Percentiles rank a stretch among this genome's conserved stretches.
phyloP scores from a whole-genome alignment of 2,888 invertebrate species.

The Metalampra italica region DNA sequence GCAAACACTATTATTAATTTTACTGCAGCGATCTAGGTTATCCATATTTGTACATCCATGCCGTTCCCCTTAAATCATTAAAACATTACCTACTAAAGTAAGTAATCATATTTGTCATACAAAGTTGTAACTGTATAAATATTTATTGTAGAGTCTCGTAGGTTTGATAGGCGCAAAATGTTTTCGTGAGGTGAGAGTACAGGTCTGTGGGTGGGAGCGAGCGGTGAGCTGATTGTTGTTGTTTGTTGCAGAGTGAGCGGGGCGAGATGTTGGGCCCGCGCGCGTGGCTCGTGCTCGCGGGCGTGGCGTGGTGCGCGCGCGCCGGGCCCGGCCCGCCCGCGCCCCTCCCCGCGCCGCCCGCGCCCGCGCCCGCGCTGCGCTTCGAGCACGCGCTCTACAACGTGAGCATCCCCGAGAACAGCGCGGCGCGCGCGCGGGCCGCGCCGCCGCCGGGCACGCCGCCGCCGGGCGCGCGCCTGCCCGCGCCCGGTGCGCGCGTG shows the following conservation, averaged over 20 bases:
- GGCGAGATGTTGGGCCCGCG: slow-evolving; percentile 26
- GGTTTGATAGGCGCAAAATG: no score
- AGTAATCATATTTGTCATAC: no score
- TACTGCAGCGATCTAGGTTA: background rate
- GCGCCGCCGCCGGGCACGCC: slow-evolving; percentile 83
- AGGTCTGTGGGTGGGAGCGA: no score
- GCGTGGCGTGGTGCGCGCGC: slow-evolving; percentile 48
- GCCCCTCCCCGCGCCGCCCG: slow-evolving; percentile 50
- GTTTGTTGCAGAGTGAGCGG: slow-evolving; percentile 15
- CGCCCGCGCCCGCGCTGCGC: slow-evolving; percentile 54
- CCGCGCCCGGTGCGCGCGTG: slow-evolving; percentile 69
- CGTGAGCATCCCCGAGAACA: slow-evolving; percentile 95
- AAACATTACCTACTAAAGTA: no score
- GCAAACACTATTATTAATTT: slow-evolving; percentile 3
- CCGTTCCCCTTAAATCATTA: background rate
- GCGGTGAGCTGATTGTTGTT: background rate
- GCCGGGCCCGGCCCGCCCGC: slow-evolving; percentile 41
- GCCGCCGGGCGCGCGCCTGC: slow-evolving; percentile 91
- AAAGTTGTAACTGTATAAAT: no score
- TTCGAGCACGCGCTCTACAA: slow-evolving; percentile 89
- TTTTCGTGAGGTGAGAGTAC: no score
- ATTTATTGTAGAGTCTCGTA: background rate
- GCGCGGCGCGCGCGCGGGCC: slow-evolving; percentile 92
- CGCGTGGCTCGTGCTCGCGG: slow-evolving; percentile 51
- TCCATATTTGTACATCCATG: slow-evolving; percentile 4